Evolutionary conservation across 2,797 vertebrate species (phyloP), one percentile per base, ranked within the genome.

Genomic region (Coreius guichenoti): DNA sequence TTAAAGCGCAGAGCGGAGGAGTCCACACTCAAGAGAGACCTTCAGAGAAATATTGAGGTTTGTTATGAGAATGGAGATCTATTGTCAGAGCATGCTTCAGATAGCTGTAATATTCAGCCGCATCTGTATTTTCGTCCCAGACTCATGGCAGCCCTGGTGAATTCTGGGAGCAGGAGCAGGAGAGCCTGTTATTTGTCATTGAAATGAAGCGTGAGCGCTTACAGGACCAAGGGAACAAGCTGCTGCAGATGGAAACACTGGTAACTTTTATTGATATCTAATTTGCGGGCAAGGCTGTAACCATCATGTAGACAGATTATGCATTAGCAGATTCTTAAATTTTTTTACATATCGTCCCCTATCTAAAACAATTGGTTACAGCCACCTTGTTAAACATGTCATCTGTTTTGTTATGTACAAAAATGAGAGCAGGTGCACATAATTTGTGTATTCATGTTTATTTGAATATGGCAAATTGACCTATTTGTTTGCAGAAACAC

Each of bases 101-200:
- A 83, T 65, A 26, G n/a, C n/a, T 29, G 8, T 43, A 49, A 19
- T 54, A 58, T 13, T 83, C 17, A 26, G 8, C n/a, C 9, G 21
- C 29, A 17, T 70, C 21, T 68, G 49, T 83, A 17, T 86, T 82
- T 58, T 63, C 43, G 16, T 78, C 39, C 11, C 90, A 99, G 97
- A 96, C 96, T 65, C 94, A 97, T 0, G 97, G 98, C 80, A 98
- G 96, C 88, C 97, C 96, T 68, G 96, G 96, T 87, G 95, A 92
- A 80, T 99, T 99, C 95, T 99, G 98, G 98, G 96, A 98, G 89
- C 97, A 96, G 65, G 97, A 99, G 91, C 94, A 98, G 91, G 96
- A 99, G 94, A 98, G 97, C 77, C 92, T 99, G 89, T 93, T 98
- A 90, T 97, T 98, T 8, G 98, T 99, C 87, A 97, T 99, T 0